Conservation (phyloP, 2,113 vertebrate genomes). For the Bungarus multicinctus region DNA sequence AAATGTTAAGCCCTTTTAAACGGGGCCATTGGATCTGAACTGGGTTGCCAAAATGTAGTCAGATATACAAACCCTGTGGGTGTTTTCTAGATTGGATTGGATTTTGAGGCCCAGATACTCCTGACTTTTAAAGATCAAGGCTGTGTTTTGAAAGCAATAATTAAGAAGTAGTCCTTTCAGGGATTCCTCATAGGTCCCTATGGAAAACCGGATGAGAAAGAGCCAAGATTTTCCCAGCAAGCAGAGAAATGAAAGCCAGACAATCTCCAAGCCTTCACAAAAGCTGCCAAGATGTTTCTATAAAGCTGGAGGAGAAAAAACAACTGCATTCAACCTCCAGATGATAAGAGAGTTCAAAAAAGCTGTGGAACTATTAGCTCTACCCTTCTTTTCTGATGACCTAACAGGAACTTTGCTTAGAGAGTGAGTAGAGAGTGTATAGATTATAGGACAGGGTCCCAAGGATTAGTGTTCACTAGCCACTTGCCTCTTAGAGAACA, state of each 20-base stretch:
- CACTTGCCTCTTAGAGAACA: too few relatives aligned
- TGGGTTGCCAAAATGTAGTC: neutral
- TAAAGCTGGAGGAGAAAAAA: too few relatives aligned
- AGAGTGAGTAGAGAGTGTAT: neutral
- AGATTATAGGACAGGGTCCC: too few relatives aligned
- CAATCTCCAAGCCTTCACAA: neutral
- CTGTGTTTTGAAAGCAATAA: neutral
- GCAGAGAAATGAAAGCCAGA: too few relatives aligned
- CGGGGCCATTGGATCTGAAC: neutral
- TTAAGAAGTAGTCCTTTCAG: neutral
- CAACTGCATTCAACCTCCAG: neutral
- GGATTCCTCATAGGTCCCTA: neutral
- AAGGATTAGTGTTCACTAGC: too few relatives aligned
- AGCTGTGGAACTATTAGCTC: neutral
- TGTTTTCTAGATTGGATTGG: neutral
- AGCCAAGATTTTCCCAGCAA: neutral
- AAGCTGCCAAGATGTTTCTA: neutral
- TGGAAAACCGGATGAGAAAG: neutral
- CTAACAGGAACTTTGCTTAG: neutral
- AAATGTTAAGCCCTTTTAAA: neutral
- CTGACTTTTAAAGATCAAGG: neutral
- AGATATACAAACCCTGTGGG: neutral
- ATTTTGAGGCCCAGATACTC: neutral
- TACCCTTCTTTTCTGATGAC: neutral
- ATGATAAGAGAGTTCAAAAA: too few relatives aligned